These are phyloP conservation scores for Alcedo atthis DNA, from an alignment of 2,797 vertebrate genomes.

Conservation along the genomic window DNA sequence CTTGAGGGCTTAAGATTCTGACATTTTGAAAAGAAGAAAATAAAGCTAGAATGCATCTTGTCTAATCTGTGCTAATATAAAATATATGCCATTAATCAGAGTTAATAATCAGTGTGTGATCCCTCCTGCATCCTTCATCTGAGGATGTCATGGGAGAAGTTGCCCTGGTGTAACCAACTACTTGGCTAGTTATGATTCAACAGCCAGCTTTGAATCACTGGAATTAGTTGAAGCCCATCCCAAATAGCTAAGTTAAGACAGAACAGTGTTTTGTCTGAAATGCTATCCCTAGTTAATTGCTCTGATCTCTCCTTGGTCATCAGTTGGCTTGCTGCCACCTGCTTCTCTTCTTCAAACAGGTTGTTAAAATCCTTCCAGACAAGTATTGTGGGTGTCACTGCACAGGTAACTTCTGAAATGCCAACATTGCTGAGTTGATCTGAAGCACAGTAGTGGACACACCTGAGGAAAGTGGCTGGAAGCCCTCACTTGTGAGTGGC, in stretches of 20 bases:
- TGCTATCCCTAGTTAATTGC: not conserved
- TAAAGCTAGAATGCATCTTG: not conserved
- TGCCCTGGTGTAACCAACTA: not conserved
- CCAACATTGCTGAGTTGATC: not conserved
- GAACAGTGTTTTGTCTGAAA: not conserved
- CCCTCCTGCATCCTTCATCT: not conserved
- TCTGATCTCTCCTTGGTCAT: not conserved
- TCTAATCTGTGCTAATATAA: not conserved
- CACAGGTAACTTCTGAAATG: not conserved
- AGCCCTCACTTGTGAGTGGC: not conserved
- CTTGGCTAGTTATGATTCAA: not conserved
- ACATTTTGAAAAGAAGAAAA: conserved; percentile 18
- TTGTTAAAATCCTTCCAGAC: not conserved
- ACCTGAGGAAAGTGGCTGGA: not conserved
- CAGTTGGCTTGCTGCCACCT: not conserved
- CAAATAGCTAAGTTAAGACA: not conserved
- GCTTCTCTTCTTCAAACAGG: not conserved
- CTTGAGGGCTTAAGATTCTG: not conserved
- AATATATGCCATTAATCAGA: not conserved
- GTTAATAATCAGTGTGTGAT: conserved; percentile 11
- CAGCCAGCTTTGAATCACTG: not conserved
- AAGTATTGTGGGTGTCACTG: not conserved
- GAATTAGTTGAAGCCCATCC: not conserved
- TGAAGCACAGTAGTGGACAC: not conserved
- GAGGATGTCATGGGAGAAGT: not conserved